Base-by-base conservation (phyloP, 2,113 vertebrate species). In the Aegypius monachus region DNA sequence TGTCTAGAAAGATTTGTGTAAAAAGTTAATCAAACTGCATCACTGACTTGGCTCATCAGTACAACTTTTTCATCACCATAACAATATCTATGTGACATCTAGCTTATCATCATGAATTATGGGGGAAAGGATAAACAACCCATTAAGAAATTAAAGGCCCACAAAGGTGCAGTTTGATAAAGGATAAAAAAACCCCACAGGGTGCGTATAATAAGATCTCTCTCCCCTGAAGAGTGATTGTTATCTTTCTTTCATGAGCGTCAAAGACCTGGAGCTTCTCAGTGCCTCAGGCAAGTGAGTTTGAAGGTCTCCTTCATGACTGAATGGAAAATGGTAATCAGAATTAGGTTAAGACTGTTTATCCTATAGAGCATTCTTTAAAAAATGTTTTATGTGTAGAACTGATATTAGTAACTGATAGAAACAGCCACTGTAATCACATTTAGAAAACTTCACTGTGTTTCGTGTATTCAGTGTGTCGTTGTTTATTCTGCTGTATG, bases 181-280 rank as follows among this genome's bases (percentile, higher is more conserved):
- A 96, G 83, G 80, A 96, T 96, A 94, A 85, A 97, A 97, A 96
- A 94, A 70, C 6, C 71, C 94, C 56, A 81, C 32, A 75, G 96
- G 93, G 88, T 91, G 96, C 81, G 52, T 97, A 93, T 95, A 96
- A 93, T 88, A 94, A 93, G 89, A 97, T 97, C 97, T 98, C 93
- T 98, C 73, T 97, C 94, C 97, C 97, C 92, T 95, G 94, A 96
- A 96, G 89, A 97, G 88, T 88, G 73, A 97, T 87, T 96, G 91
- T 97, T 98, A 97, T 97, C 90, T 98, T 98, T 97, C 97, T 98
- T 98, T 98, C 92, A 98, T 97, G 96, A 98, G 67, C 92, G 81
- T 73, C 78, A 96, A 97, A 98, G 97, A 97, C 97, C 95, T 97
- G 92, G 91, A 96, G 95, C 96, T 97, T 96, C 95, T 81, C n/a